Percentiles rank a stretch among this genome's conserved stretches.
These are phyloP conservation scores for Venturia canescens DNA, from an alignment of 1,140 invertebrate species.

Conservation along the genomic window DNA sequence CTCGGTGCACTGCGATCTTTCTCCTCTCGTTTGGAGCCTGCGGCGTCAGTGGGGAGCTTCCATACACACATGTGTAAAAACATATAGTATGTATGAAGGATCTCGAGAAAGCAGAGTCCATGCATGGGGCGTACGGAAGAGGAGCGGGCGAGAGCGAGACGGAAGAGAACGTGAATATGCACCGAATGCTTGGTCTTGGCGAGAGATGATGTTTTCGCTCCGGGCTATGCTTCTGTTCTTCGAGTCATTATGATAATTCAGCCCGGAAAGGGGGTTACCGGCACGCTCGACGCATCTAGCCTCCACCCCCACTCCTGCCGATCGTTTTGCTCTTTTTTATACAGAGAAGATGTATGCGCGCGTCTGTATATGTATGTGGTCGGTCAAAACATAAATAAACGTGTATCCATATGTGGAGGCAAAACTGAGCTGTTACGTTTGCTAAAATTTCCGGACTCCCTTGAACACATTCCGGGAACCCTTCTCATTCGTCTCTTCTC, in stretches of 20 bases:
- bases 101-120: constrained; percentile 16
- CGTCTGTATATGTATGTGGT: background rate
- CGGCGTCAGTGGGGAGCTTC: constrained; percentile 48
- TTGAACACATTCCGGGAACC: constrained; percentile 19
- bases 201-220: constrained; percentile 52
- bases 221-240: constrained; percentile 73
- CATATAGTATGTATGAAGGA: constrained; percentile 28
- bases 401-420: constrained; percentile 1
- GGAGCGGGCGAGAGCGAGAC: background rate
- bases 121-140: constrained; percentile 14
- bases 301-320: background rate
- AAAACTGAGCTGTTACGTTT: constrained; percentile 27
- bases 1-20: constrained; percentile 16
- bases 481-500: background rate
- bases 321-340: constrained; percentile 13
- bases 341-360: background rate
- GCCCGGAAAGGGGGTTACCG: constrained; percentile 71
- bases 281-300: constrained; percentile 50
- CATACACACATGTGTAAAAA: constrained; percentile 53
- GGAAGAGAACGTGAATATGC: constrained; percentile 29
- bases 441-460: constrained; percentile 2
- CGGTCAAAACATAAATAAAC: constrained; percentile 7
- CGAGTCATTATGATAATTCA: constrained; percentile 75
- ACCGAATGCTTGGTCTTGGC: constrained; percentile 8
- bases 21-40: constrained; percentile 18